Conservation (phyloP, 2,888 invertebrate species). For the Antheraea yamamai region DNA sequence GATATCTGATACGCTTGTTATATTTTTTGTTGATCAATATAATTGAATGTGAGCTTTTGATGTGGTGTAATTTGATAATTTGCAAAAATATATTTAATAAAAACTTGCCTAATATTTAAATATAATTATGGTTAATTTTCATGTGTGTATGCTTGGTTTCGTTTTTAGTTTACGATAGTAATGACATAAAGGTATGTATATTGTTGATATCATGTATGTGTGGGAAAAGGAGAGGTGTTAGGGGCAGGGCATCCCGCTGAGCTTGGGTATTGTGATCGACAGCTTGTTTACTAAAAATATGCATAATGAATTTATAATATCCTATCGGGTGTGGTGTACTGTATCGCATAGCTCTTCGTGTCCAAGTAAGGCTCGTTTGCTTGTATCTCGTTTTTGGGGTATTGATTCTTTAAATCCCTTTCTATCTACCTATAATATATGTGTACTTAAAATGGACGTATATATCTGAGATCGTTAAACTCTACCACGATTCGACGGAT, state of each 20-base stretch:
- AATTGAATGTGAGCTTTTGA: slow-evolving; percentile 70
- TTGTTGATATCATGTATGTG: slow-evolving; percentile 30
- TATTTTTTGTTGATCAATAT: slow-evolving; percentile 70
- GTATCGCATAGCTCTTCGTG: slow-evolving; percentile 49
- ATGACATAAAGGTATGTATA: slow-evolving; percentile 59
- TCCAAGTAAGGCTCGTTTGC: slow-evolving; percentile 42
- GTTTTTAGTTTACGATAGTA: slow-evolving; percentile 54
- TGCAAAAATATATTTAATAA: slow-evolving; percentile 65
- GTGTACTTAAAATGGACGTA: neutral
- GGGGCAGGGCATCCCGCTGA: slow-evolving; percentile 72
- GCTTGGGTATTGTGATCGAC: slow-evolving; percentile 79
- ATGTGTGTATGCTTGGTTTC: slow-evolving; percentile 36
- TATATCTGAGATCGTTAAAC: too few relatives aligned
- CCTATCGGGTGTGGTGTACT: slow-evolving; percentile 60
- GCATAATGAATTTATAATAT: slow-evolving; percentile 82
- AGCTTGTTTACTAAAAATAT: slow-evolving; percentile 83
- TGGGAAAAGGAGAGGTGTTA: slow-evolving; percentile 63
- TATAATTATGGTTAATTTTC: slow-evolving; percentile 30
- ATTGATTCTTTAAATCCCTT: neutral
- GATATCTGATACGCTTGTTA: slow-evolving; percentile 75
- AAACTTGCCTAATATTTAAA: slow-evolving; percentile 59
- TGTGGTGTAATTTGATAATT: slow-evolving; percentile 75
- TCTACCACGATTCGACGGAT: too few relatives aligned
- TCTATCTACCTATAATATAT: neutral
- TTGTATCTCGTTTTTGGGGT: neutral